Base-by-base conservation (phyloP, 2,797 vertebrate species). In the Mormyrops boulengeri region DNA sequence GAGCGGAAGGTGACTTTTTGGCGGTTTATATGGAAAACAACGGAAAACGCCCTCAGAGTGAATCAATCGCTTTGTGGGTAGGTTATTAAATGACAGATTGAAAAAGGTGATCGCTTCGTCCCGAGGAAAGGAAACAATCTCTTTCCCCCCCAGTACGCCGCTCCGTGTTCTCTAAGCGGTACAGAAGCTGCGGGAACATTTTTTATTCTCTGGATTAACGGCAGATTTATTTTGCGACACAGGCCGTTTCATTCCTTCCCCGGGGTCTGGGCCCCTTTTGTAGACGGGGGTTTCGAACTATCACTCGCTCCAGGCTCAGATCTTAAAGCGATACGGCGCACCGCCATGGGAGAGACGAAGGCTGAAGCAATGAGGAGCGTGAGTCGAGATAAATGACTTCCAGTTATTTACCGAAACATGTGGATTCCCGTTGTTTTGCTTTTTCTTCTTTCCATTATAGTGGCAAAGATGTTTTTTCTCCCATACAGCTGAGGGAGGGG, bases 181-280 rank as follows among this genome's bases (percentile, higher is more conserved):
- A 17, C 50, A 38, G 38, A 90, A 88, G 57, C 82, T 87, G 12
- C 41, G 30, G 62, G 55, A 88, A 84, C 88, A 89, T 91, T 91
- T 90, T 55, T 88, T 88, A 90, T 91, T 91, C 89, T 88, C 87
- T 50, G 85, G 87, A 89, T 90, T 80, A 88, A 47, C 89, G 55
- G 85, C 85, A 55, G 50, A 89, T 91, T 91, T 44, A 69, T 91
- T 91, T 89, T 90, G 89, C 87, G 85, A 82, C 89, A 38, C 49
- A 57, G 88, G 88, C 50, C 77, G 86, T 91, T 89, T 87, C 89
- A 62, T 88, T 84, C 11, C 34, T 47, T 26, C 7, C 47, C 44
- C 57, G 4, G n/a, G 69, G 73, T 86, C 34, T 89, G 90, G 38
- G 26, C n/a, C 22, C 87, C 6, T 41, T 89, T 87, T 77, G 19